phyloP scores from a whole-genome alignment of 1,140 invertebrate species.

The Ips nitidus region DNA sequence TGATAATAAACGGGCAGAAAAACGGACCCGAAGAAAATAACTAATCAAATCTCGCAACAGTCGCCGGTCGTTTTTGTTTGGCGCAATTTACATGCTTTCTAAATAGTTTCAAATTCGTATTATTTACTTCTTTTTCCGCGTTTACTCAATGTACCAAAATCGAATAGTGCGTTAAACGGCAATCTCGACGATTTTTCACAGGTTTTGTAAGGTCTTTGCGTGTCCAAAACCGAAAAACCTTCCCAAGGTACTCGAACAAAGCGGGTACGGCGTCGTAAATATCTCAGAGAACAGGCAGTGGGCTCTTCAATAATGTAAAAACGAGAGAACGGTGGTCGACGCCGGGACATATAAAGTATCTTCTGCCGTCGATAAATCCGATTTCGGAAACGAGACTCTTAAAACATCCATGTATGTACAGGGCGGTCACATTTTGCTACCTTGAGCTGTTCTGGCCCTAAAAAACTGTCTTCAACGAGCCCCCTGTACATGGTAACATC shows the following conservation, averaged over 20 bases:
- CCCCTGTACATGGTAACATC: slow-evolving; percentile 5
- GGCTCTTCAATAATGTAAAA: slow-evolving; percentile 21
- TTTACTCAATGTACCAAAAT: too few relatives aligned
- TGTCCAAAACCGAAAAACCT: background rate
- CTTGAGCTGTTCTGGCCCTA: background rate
- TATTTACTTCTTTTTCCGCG: too few relatives aligned
- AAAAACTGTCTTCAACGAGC: background rate
- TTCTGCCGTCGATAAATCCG: slow-evolving; percentile 25
- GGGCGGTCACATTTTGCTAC: background rate
- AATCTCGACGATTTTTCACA: too few relatives aligned
- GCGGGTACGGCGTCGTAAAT: slow-evolving; percentile 13
- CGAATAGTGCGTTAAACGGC: too few relatives aligned
- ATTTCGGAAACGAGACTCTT: slow-evolving; percentile 21
- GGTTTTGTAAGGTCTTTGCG: background rate
- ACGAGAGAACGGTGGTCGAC: slow-evolving; percentile 23
- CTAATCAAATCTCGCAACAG: too few relatives aligned
- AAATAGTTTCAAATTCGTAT: too few relatives aligned
- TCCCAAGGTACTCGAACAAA: slow-evolving; percentile 13
- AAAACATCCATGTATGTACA: slow-evolving; percentile 4
- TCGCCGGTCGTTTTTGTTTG: too few relatives aligned
- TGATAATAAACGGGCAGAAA: too few relatives aligned
- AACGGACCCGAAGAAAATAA: too few relatives aligned
- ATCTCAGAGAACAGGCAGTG: slow-evolving; percentile 9
- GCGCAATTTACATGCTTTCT: too few relatives aligned
- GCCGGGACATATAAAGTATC: slow-evolving; percentile 23